These are phyloP conservation scores for Hyperopisus bebe DNA, from an alignment of 2,113 vertebrate species.

Conservation along the genomic window DNA sequence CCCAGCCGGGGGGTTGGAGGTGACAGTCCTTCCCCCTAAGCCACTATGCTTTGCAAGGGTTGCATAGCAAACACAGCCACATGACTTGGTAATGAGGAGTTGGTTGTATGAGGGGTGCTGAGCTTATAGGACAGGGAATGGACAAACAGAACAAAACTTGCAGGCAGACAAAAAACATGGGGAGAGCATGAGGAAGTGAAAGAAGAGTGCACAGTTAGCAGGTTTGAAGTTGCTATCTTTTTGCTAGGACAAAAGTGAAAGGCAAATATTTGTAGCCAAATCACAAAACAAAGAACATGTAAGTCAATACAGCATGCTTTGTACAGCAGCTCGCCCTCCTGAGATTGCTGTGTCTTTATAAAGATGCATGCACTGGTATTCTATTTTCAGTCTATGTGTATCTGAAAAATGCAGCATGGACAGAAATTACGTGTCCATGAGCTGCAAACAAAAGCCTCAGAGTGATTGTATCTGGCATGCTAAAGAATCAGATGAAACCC, in stretches of 20 bases:
- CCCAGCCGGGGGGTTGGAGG: neutral
- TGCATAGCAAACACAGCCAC: neutral
- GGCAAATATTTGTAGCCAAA: neutral
- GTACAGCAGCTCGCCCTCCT: neutral
- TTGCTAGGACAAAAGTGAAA: neutral
- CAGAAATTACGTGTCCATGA: neutral
- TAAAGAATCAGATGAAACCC: neutral
- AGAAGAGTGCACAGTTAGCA: neutral
- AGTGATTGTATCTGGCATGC: neutral
- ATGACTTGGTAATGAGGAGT: neutral
- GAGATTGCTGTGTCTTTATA: neutral
- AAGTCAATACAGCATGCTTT: neutral
- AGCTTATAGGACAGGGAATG: neutral
- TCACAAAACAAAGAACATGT: neutral
- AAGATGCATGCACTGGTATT: neutral
- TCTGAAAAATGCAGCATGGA: neutral
- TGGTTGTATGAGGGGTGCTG: neutral
- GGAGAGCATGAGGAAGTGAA: neutral
- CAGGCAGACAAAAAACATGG: neutral
- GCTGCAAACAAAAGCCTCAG: neutral
- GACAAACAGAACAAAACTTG: neutral
- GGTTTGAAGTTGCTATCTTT: neutral
- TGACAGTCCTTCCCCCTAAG: neutral
- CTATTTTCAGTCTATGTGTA: neutral
- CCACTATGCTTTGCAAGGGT: neutral